phyloP scores from a whole-genome alignment of 2,888 invertebrate genomes.

The Brachycybe producta region DNA sequence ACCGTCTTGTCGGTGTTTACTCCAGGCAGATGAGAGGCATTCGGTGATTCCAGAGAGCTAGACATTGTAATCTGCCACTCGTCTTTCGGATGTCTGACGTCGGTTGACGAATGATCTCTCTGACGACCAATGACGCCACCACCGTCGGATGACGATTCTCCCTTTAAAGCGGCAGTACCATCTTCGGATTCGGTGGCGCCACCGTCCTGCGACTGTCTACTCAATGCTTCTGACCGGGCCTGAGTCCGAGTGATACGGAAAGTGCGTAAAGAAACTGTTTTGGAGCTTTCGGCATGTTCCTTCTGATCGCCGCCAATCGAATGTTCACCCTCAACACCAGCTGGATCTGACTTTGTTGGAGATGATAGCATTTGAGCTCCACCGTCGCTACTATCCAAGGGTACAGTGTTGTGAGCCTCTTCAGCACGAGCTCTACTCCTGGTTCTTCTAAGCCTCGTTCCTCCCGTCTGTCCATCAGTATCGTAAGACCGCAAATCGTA shows the following conservation, averaged over 20 bases:
- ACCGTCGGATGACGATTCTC: background rate
- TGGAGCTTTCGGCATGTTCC: slow-evolving; percentile 11
- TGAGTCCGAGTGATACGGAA: slow-evolving; percentile 20
- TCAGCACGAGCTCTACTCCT: slow-evolving; percentile 20
- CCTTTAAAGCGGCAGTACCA: background rate
- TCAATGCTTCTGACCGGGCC: slow-evolving; percentile 12
- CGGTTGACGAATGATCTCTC: background rate
- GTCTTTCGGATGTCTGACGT: background rate
- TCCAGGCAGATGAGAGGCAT: background rate
- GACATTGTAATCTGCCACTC: background rate
- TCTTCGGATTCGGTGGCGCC: background rate
- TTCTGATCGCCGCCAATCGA: background rate
- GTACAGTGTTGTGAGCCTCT: slow-evolving; percentile 4
- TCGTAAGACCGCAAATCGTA: slow-evolving; percentile 12
- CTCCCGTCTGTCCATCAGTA: background rate
- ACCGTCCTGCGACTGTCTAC: background rate
- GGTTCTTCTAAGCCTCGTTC: slow-evolving; percentile 17
- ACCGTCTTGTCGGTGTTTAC: background rate
- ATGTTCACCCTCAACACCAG: background rate
- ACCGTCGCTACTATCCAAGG: background rate
- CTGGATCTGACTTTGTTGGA: background rate
- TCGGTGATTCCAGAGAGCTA: background rate
- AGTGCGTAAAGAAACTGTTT: slow-evolving; percentile 18
- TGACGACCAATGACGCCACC: background rate
- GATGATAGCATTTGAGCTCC: background rate